phyloP scores from a whole-genome alignment of 1,140 invertebrate genomes.

The Aleiodes sp. region DNA sequence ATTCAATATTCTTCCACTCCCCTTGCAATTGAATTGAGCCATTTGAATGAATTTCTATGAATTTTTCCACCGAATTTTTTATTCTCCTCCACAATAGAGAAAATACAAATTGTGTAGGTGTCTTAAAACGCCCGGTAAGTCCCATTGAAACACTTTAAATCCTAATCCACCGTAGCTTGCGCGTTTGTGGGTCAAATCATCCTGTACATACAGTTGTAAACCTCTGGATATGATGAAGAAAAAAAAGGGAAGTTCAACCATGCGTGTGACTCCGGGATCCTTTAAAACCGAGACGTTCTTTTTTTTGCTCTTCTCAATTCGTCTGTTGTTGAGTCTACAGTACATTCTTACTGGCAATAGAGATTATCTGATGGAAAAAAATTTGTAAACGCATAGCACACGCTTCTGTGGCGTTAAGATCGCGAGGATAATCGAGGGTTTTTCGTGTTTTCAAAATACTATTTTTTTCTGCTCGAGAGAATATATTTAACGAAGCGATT shows the following conservation, averaged over 20 bases:
- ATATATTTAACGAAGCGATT: conserved; percentile 9
- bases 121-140: conserved; percentile 37
- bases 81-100: neutral
- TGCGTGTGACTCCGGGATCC: neutral
- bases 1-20: no score
- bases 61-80: no score
- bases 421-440: neutral
- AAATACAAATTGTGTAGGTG: conserved; percentile 32
- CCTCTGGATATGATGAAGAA: neutral
- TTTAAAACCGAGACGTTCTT: neutral
- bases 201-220: conserved; percentile 6
- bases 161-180: conserved; percentile 39
- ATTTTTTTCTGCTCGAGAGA: neutral
- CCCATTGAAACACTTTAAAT: conserved; percentile 33
- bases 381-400: conserved; percentile 6
- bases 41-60: no score
- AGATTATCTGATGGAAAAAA: neutral
- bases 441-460: neutral
- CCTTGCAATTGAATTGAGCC: no score
- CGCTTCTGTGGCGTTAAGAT: conserved; percentile 8
- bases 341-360: neutral
- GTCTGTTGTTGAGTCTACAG: neutral
- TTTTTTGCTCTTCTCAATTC: neutral
- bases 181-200: conserved; percentile 35
- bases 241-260: neutral